Conservation (phyloP, 2,888 invertebrate species). For the Callyntrura sp. region DNA sequence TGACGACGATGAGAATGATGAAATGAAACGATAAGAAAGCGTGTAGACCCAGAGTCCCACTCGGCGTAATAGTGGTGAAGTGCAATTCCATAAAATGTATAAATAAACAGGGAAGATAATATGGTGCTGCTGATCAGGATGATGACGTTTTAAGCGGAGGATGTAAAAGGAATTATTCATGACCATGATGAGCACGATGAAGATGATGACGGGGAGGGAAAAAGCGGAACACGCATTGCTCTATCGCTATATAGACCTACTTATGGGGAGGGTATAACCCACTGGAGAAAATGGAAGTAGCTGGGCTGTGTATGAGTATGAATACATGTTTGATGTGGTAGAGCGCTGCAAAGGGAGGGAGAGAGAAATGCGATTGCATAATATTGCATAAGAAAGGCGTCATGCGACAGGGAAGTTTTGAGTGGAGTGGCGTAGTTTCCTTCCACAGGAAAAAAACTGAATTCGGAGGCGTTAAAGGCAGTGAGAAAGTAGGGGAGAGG, state of each 20-base stretch:
- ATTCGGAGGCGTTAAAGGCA: conserved; percentile 18
- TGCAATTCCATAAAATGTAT: conserved; percentile 50
- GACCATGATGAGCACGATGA: conserved; percentile 25
- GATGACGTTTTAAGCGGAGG: conserved; percentile 44
- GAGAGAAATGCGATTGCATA: conserved; percentile 48
- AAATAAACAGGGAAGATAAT: conserved; percentile 40
- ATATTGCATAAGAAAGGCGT: conserved; percentile 50
- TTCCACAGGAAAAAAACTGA: conserved; percentile 13
- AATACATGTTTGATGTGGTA: conserved; percentile 24
- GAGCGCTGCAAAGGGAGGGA: background rate
- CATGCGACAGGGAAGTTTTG: conserved; percentile 26
- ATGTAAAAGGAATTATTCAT: conserved; percentile 61
- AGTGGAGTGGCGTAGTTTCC: conserved; percentile 18
- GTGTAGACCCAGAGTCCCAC: conserved; percentile 46
- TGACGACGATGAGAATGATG: conserved; percentile 51
- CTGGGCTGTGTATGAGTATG: background rate
- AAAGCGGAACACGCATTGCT: conserved; percentile 18
- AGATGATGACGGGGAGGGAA: conserved; percentile 37
- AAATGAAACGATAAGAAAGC: conserved; percentile 51
- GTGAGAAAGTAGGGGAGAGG: conserved; percentile 31
- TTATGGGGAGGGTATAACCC: background rate
- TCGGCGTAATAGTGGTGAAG: background rate
- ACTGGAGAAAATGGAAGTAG: background rate
- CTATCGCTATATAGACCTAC: background rate
- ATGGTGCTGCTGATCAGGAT: conserved; percentile 51